Conservation (phyloP, 35 echinoderm and acorn worm species). For the Heliocidaris erythrogramma region DNA sequence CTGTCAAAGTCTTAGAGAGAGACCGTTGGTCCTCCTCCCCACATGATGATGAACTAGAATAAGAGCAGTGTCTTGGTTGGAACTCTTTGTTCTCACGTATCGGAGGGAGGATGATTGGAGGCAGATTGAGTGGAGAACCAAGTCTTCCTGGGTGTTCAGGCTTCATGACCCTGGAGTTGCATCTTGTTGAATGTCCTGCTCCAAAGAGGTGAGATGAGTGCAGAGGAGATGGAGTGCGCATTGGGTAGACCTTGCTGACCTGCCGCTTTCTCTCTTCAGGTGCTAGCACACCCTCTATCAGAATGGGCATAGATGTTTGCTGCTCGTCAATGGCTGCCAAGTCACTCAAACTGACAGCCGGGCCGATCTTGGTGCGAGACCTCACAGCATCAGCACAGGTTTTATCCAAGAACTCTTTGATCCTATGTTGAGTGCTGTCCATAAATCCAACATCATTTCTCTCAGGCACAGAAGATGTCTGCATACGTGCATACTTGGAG, state of each 20-base stretch:
- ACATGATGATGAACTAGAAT: background rate
- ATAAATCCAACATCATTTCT: conserved; percentile 12
- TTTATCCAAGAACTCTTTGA: conserved; percentile 36
- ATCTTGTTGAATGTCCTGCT: background rate
- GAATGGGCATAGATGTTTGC: conserved; percentile 34
- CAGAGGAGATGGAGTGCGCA: conserved; percentile 41
- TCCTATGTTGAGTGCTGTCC: conserved; percentile 27
- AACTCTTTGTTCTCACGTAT: conserved; percentile 16
- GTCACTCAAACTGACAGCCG: background rate
- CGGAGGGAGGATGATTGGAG: conserved; percentile 22
- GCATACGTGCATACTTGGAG: background rate
- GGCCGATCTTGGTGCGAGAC: conserved; percentile 7
- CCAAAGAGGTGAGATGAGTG: background rate
- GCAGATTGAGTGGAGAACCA: conserved; percentile 3
- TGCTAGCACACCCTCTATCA: conserved; percentile 24
- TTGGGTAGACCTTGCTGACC: conserved; percentile 39
- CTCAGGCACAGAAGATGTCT: background rate
- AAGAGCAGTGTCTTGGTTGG: conserved; percentile 10
- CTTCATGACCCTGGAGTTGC: background rate
- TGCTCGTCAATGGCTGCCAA: background rate
- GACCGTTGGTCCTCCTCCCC: background rate
- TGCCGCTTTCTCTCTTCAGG: conserved; percentile 44
- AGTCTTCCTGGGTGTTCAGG: background rate
- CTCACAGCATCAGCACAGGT: conserved; percentile 30
- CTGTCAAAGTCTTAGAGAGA: background rate